Conservation (phyloP, 2,113 vertebrate genomes). For the Collichthys lucidus region DNA sequence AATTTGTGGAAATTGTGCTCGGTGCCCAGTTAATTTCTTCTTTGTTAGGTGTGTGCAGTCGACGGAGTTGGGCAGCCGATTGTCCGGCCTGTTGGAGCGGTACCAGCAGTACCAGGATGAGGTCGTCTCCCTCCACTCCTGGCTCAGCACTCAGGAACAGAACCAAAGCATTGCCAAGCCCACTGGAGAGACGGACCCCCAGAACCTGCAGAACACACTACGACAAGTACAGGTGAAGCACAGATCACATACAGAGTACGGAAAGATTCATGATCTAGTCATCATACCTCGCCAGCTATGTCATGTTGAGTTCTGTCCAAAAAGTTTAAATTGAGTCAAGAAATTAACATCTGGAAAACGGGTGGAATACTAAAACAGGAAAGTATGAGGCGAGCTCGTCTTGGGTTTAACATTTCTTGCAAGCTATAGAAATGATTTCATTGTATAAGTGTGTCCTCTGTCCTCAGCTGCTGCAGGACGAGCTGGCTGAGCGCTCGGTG, state of each 20-base stretch:
- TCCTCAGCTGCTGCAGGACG: constrained; percentile 90
- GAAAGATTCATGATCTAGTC: constrained; percentile 1
- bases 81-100: constrained; percentile 88
- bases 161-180: constrained; percentile 81
- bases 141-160: constrained; percentile 90
- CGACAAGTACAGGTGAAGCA: constrained; percentile 87
- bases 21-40: fast-evolving
- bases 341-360: background rate
- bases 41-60: constrained; percentile 82
- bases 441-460: background rate
- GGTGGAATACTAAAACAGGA: background rate
- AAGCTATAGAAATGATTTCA: background rate
- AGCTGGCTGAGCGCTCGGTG: constrained; percentile 92
- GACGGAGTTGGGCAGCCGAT: constrained; percentile 87
- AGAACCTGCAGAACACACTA: constrained; percentile 88
- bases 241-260: background rate
- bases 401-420: too few species aligned
- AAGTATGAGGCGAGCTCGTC: background rate
- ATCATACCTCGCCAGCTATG: too few species aligned
- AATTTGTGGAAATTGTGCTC: background rate
- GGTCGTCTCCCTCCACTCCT: constrained; percentile 86
- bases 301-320: background rate
- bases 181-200: constrained; percentile 87
- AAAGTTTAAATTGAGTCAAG: background rate
- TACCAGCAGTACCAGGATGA: constrained; percentile 95